Conservation (phyloP, 2,888 invertebrate species). For the Liposcelis brunnea region DNA sequence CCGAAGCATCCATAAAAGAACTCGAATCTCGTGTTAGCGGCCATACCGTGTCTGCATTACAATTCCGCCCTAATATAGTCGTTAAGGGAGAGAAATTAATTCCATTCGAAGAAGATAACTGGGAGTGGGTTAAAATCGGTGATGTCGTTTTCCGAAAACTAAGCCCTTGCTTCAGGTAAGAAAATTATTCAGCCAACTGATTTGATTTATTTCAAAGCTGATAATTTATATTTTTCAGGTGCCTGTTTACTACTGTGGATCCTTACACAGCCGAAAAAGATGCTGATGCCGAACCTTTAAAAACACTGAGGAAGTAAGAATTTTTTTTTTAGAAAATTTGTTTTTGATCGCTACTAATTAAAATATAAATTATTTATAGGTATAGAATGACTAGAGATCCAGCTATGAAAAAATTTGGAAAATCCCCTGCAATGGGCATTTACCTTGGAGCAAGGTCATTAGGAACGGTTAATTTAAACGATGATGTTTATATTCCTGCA, state of each 20-base stretch:
- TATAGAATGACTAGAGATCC: not conserved
- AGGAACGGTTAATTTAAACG: too few species aligned
- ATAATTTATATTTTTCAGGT: not conserved
- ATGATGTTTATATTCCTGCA: too few species aligned
- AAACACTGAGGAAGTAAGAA: slow-evolving; percentile 4
- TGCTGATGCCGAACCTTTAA: not conserved
- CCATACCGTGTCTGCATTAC: not conserved
- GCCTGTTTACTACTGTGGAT: slow-evolving; percentile 5
- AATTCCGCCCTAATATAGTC: slow-evolving; percentile 10
- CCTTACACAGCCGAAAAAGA: not conserved
- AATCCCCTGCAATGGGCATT: not conserved
- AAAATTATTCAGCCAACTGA: not conserved
- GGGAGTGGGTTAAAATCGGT: slow-evolving; percentile 7
- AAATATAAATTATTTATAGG: slow-evolving; percentile 5
- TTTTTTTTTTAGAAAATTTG: not conserved
- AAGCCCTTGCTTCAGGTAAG: slow-evolving; percentile 9
- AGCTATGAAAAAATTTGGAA: not conserved
- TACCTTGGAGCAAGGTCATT: not conserved
- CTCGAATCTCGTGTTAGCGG: not conserved
- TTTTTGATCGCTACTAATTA: too few species aligned
- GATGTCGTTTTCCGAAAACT: slow-evolving; percentile 6
- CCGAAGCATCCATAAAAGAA: not conserved
- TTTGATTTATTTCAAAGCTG: not conserved
- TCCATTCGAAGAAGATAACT: slow-evolving; percentile 10
- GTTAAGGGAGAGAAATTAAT: slow-evolving; percentile 3